Evolutionary conservation across 2,113 vertebrate genomes (phyloP).

Genomic region (Paratilapia polleni): DNA sequence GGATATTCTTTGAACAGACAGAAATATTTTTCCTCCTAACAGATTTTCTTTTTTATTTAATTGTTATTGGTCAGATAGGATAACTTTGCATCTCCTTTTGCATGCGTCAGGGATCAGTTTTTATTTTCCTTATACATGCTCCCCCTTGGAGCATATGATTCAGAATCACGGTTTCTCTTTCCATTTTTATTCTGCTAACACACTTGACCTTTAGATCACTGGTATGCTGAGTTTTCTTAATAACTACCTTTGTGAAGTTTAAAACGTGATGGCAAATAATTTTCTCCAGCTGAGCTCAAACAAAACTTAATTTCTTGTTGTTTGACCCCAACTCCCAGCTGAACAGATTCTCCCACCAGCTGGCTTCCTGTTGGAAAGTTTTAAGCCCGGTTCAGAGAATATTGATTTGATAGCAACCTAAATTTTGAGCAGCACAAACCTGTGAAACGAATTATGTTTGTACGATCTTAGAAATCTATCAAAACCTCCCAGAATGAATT

Average conservation of each 20-base stretch:
- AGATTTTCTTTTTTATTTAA: no score
- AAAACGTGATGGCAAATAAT: neutral
- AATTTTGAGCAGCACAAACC: neutral
- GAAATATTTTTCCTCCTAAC: no score
- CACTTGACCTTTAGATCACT: neutral
- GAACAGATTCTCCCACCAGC: neutral
- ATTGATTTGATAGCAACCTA: neutral
- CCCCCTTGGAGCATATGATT: no score
- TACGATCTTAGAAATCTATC: no score
- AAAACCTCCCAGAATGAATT: neutral
- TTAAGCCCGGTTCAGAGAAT: no score
- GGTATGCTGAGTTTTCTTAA: no score
- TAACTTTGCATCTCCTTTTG: rapidly evolving
- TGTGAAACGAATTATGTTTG: neutral
- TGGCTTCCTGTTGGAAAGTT: rapidly evolving
- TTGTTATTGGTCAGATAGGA: neutral
- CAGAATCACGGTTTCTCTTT: neutral
- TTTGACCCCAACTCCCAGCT: neutral
- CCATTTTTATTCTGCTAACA: rapidly evolving
- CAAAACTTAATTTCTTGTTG: rapidly evolving
- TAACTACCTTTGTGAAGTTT: no score
- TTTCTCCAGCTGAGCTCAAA: neutral
- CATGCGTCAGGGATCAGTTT: neutral
- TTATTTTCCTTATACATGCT: no score
- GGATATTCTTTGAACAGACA: no score